phyloP scores from a whole-genome alignment of 2,888 invertebrate genomes.

The Philereme vetulata region DNA sequence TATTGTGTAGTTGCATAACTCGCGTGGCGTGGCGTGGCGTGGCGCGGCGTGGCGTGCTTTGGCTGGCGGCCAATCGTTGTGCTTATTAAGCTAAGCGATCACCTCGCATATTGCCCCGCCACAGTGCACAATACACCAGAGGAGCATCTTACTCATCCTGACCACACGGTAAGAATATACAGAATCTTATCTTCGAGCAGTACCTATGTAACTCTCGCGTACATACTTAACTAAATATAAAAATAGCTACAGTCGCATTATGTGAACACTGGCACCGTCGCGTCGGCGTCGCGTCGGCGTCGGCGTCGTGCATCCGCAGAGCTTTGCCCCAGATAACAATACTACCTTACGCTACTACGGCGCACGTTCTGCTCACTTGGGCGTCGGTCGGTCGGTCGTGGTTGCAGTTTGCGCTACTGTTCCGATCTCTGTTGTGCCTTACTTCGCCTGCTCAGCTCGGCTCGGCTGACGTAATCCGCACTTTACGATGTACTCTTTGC shows the following conservation, averaged over 20 bases:
- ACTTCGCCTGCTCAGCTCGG: not conserved
- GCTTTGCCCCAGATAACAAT: too few species aligned
- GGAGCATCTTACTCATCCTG: not conserved
- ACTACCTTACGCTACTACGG: too few species aligned
- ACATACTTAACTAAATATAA: too few species aligned
- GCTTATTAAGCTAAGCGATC: slow-evolving; percentile 62
- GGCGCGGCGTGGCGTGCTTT: slow-evolving; percentile 45
- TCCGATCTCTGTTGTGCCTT: not conserved
- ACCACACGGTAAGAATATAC: not conserved
- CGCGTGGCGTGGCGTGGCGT: slow-evolving; percentile 39
- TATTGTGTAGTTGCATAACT: not conserved
- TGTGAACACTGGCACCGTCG: too few species aligned
- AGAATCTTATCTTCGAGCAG: too few species aligned
- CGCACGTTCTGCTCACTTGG: not conserved
- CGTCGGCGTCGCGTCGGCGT: not conserved
- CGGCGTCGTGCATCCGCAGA: not conserved
- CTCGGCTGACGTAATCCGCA: slow-evolving; percentile 7
- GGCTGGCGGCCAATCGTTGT: slow-evolving; percentile 49
- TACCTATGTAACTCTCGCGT: too few species aligned
- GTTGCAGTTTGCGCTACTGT: slow-evolving; percentile 1
- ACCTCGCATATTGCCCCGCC: slow-evolving; percentile 44
- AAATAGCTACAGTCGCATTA: too few species aligned
- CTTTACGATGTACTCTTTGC: slow-evolving; percentile 11
- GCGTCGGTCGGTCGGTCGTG: too few species aligned
- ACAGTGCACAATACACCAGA: slow-evolving; percentile 15